Evolutionary conservation across 2,888 invertebrate species (phyloP).

Genomic region (Hydriomena furcata): DNA sequence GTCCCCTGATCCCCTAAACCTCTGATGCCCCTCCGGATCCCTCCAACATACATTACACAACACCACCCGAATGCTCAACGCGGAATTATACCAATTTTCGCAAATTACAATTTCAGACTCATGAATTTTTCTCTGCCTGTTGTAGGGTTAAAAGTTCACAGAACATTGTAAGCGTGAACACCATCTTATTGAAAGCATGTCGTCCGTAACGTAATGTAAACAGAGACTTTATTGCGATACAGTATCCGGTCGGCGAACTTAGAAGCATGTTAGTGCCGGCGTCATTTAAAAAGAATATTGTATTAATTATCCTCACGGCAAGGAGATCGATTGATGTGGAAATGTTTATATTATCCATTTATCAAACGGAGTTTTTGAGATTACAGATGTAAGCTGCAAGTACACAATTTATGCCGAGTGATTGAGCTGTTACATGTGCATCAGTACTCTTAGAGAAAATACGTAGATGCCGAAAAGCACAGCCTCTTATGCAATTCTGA

Average conservation of each 20-base stretch:
- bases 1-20: conserved; percentile 69
- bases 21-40: conserved; percentile 60
- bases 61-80: conserved; percentile 74
- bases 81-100: conserved; percentile 80
- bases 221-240: conserved; percentile 59
- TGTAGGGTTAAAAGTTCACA: conserved; percentile 27
- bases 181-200: conserved; percentile 51
- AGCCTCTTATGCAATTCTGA: conserved; percentile 17
- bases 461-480: conserved; percentile 27
- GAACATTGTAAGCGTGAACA: conserved; percentile 38
- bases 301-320: conserved; percentile 41
- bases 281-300: conserved; percentile 42
- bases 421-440: conserved; percentile 51
- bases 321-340: conserved; percentile 53
- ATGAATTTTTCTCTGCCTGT: not conserved
- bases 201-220: conserved; percentile 57
- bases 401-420: conserved; percentile 50
- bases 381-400: conserved; percentile 53
- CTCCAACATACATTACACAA: conserved; percentile 74
- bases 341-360: conserved; percentile 59
- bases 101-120: conserved; percentile 52
- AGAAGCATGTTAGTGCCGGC: conserved; percentile 53
- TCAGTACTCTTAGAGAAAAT: conserved; percentile 48
- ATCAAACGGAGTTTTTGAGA: conserved; percentile 54
- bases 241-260: conserved; percentile 59